Evolutionary conservation across 2,113 vertebrate genomes (phyloP).

Genomic region (Cynocephalus volans): DNA sequence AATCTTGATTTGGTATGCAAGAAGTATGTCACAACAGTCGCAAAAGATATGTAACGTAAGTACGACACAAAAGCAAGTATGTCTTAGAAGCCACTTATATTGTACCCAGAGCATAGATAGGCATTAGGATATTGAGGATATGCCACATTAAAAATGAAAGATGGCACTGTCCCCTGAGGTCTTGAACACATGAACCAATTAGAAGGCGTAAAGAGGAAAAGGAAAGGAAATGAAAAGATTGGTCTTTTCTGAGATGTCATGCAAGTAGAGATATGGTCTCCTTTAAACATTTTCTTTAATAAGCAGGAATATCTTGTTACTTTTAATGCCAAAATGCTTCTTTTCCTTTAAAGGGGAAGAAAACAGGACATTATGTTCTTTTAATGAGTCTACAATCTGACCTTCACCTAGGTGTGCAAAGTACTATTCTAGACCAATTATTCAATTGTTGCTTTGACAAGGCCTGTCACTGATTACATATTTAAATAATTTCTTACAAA

Average conservation of each 20-base stretch:
- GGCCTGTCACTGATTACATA: constrained; percentile 53
- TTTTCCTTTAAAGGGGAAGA: constrained; percentile 46
- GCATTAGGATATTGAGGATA: background rate
- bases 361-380: constrained; percentile 45
- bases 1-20: background rate
- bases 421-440: constrained; percentile 58
- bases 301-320: constrained; percentile 32
- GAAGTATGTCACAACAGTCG: background rate
- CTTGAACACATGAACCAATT: constrained; percentile 35
- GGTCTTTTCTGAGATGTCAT: constrained; percentile 61
- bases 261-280: constrained; percentile 1
- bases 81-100: background rate
- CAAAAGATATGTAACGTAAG: background rate
- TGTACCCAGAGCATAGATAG: background rate
- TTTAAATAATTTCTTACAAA: constrained; percentile 70
- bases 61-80: background rate
- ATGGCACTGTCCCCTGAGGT: constrained; percentile 27
- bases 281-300: constrained; percentile 52
- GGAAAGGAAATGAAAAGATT: constrained; percentile 56
- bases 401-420: background rate
- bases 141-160: constrained; percentile 24
- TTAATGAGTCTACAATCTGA: constrained; percentile 44
- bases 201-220: constrained; percentile 62
- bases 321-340: constrained; percentile 44
- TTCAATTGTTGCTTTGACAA: constrained; percentile 67